Percentiles rank a stretch among this genome's conserved stretches.
Evolutionary conservation across 2,888 invertebrate species (phyloP).

Genomic region (Seira ritae): DNA sequence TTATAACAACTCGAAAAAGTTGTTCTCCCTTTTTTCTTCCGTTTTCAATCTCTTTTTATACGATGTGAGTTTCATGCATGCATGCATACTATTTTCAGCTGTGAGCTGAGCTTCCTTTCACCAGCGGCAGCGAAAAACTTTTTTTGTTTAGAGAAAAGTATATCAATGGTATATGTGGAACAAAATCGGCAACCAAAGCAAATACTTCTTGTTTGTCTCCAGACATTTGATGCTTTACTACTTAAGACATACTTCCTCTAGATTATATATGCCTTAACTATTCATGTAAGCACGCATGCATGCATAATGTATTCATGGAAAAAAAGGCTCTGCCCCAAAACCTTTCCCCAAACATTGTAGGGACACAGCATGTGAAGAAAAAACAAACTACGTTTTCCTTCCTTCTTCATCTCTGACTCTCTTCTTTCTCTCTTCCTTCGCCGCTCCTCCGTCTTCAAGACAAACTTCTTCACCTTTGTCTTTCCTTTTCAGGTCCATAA

Average conservation of each 20-base stretch:
- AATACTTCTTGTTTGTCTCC: constrained; percentile 48
- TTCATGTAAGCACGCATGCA: constrained; percentile 44
- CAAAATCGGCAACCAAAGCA: constrained; percentile 44
- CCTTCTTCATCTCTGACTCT: neutral
- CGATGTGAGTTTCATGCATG: constrained; percentile 45
- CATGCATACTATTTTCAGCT: constrained; percentile 35
- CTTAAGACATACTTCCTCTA: constrained; percentile 15
- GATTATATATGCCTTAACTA: constrained; percentile 19
- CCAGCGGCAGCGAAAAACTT: constrained; percentile 1
- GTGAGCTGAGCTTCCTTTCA: constrained; percentile 41
- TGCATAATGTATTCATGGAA: constrained; percentile 52
- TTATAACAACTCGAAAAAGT: constrained; percentile 33
- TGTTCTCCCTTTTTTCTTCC: constrained; percentile 23
- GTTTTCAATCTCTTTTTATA: neutral
- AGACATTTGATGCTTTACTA: constrained; percentile 46
- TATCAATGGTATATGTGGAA: constrained; percentile 13
- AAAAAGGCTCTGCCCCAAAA: neutral
- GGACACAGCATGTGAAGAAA: constrained; percentile 14
- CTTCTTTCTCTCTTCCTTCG: neutral
- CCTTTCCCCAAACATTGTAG: constrained; percentile 10
- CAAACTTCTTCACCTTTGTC: constrained; percentile 48
- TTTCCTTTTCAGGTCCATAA: neutral
- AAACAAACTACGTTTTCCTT: constrained; percentile 14
- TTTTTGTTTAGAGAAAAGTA: neutral
- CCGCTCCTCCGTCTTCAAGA: neutral